phyloP scores from a whole-genome alignment of 2,113 vertebrate species.

The Notechis scutatus region DNA sequence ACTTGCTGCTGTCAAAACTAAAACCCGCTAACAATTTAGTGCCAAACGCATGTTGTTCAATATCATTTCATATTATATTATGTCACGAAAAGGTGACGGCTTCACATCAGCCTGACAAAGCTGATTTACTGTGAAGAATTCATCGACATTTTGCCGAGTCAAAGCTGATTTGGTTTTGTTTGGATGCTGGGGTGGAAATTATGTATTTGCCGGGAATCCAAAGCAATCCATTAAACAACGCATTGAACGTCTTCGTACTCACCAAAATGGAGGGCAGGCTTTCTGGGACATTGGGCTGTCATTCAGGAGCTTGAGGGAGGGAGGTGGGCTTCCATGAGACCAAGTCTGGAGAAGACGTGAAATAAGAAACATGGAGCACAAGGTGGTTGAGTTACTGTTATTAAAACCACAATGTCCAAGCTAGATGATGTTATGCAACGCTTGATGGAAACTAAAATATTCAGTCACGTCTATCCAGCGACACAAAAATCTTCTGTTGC shows the following conservation, averaged over 20 bases:
- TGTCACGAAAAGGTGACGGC: slow-evolving; percentile 89
- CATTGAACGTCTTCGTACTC: background rate
- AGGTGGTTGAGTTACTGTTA: background rate
- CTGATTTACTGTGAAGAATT: slow-evolving; percentile 92
- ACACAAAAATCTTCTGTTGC: background rate
- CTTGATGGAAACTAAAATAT: background rate
- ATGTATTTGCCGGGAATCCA: slow-evolving; percentile 55
- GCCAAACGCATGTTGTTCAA: slow-evolving; percentile 93
- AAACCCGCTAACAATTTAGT: slow-evolving; percentile 98
- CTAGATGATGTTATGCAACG: background rate
- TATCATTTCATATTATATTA: slow-evolving; percentile 98
- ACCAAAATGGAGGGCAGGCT: background rate
- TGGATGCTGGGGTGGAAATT: slow-evolving; percentile 76
- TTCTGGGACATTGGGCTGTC: background rate
- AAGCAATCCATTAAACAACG: slow-evolving; percentile 41
- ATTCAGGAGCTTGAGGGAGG: background rate
- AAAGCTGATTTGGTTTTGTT: slow-evolving; percentile 83
- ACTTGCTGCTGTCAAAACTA: slow-evolving; percentile 95
- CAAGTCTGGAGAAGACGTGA: background rate
- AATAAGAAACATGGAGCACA: background rate
- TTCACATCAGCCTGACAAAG: slow-evolving; percentile 92
- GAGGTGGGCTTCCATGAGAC: too few relatives aligned
- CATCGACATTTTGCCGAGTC: slow-evolving; percentile 84
- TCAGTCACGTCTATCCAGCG: background rate
- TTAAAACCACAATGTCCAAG: background rate